phyloP scores from a whole-genome alignment of 2,888 invertebrate species.

The Torymus auratus region DNA sequence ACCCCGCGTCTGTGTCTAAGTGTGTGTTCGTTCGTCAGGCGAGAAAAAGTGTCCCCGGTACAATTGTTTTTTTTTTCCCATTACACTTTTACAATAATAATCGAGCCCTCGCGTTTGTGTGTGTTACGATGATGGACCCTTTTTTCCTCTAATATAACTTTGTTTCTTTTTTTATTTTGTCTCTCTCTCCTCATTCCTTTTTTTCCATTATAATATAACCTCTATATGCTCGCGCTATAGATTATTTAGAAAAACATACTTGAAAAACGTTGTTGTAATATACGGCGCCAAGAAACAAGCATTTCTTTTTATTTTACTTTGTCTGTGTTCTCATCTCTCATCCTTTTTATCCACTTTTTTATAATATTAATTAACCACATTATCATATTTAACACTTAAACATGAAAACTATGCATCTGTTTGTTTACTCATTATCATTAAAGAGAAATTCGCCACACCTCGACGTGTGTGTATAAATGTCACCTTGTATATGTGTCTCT shows the following conservation, averaged over 20 bases:
- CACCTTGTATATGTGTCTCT: conserved; percentile 16
- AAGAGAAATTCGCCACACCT: conserved; percentile 28
- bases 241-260: conserved; percentile 46
- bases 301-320: conserved; percentile 22
- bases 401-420: conserved; percentile 38
- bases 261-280: conserved; percentile 49
- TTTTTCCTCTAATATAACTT: conserved; percentile 3
- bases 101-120: conserved; percentile 36
- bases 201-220: conserved; percentile 24
- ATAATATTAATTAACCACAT: conserved; percentile 19
- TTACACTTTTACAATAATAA: conserved; percentile 41
- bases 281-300: conserved; percentile 56
- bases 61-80: conserved; percentile 9
- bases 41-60: conserved; percentile 46
- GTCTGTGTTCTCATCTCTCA: conserved; percentile 47
- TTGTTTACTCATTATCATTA: not conserved
- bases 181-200: not conserved
- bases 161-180: not conserved
- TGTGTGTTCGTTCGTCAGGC: conserved; percentile 42
- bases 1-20: no score
- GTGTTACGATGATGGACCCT: conserved; percentile 33
- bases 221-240: conserved; percentile 36
- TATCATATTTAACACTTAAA: conserved; percentile 26
- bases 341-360: conserved; percentile 37
- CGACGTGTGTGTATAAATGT: conserved; percentile 1